Base-by-base conservation (phyloP, 2,113 vertebrate species). In the Alces alces region DNA sequence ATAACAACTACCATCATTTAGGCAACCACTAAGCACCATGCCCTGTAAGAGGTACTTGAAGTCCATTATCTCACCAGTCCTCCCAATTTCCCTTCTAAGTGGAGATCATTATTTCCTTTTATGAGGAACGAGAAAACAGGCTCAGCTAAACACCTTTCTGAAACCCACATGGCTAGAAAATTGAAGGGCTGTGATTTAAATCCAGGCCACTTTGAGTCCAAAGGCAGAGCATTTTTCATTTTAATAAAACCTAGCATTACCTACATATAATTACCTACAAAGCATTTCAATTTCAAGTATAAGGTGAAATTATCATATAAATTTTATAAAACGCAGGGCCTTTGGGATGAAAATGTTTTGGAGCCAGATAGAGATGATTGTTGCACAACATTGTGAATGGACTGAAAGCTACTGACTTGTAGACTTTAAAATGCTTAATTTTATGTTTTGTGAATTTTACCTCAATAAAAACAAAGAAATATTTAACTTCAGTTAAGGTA, bases 81-180 rank as follows among this genome's bases (percentile, higher is more conserved):
- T 60, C 45, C 55, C 86, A 54, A 36, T 83, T 94, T 61, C 76
- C 61, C 30, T 79, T 88, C 87, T 50, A 79, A 93, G 28, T 43
- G 85, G 89, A 64, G 52, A 36, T 87, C 64, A 55, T 85, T 96
- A 96, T 94, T 55, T 66, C 89, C 57, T 33, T 80, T 36, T 87
- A 47, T 28, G 73, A 91, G 60, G 15, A 95, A 52, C 33, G 78
- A 73, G 94, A 50, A 93, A 73, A 83, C 52, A 57, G 85, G 80
- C 33, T 73, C 33, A 10, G 61, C 82, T 61, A 87, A 94, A 92
- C 28, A 61, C 36, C 33, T 55, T 91, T 64, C 66, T 86, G 91
- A 96, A 97, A 93, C 6, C 43, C 78, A 64, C 15, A 76, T 23
- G 25, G n/a, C 83, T 89, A 80, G 89, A 91, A 96, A 91, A 96